Conservation (phyloP, 2,113 vertebrate species). For the Thymallus thymallus region DNA sequence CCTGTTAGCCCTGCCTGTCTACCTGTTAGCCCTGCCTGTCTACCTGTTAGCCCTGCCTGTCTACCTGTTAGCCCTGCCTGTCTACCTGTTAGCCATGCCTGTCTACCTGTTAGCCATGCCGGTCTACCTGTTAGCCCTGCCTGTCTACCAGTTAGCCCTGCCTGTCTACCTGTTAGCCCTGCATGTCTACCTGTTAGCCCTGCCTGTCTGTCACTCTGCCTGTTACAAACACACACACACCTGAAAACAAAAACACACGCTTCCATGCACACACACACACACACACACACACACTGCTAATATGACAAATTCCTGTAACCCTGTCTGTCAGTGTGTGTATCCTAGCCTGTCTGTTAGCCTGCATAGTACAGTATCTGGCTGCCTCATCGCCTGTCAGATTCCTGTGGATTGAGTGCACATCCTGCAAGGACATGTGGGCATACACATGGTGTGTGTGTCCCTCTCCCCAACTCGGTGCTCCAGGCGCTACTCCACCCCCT, state of each 20-base stretch:
- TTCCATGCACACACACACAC: background rate
- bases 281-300: constrained; percentile 26
- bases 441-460: constrained; percentile 13
- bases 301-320: background rate
- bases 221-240: background rate
- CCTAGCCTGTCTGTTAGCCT: background rate
- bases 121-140: too few relatives aligned
- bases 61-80: background rate
- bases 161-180: too few relatives aligned
- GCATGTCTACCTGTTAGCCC: background rate
- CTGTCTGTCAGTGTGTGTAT: constrained; percentile 7
- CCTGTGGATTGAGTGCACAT: constrained; percentile 27
- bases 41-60: background rate
- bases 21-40: background rate
- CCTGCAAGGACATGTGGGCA: constrained; percentile 2
- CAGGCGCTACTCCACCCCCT: background rate
- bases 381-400: constrained; percentile 22
- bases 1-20: background rate
- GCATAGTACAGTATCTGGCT: background rate
- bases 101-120: too few relatives aligned
- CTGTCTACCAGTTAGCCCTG: too few relatives aligned
- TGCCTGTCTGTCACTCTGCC: constrained; percentile 4
- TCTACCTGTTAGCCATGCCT: background rate
- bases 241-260: constrained; percentile 12
- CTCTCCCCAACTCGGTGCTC: background rate